These are phyloP conservation scores for Cephus pulcher DNA, from an alignment of 2,888 invertebrate species.

Conservation along the genomic window DNA sequence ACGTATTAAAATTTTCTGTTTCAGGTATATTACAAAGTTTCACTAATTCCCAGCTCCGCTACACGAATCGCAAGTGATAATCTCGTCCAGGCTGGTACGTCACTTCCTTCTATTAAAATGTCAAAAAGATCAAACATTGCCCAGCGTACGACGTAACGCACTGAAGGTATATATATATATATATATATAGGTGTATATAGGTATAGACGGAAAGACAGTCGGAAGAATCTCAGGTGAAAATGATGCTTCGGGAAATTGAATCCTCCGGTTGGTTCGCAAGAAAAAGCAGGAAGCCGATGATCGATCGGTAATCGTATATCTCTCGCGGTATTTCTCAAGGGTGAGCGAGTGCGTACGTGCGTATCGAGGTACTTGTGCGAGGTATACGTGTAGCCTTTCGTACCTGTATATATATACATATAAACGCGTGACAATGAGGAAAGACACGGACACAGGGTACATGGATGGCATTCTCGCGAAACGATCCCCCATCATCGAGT, in stretches of 20 bases:
- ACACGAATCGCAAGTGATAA: neutral
- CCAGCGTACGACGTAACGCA: no score
- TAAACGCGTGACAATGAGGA: neutral
- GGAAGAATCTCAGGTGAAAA: neutral
- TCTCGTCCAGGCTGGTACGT: neutral
- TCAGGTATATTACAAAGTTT: neutral
- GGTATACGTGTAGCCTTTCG: neutral
- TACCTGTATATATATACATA: no score
- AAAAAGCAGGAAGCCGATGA: slow-evolving; percentile 46
- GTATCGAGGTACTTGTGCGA: slow-evolving; percentile 7
- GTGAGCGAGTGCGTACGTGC: slow-evolving; percentile 15
- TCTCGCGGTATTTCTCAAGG: slow-evolving; percentile 31
- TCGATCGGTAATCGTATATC: slow-evolving; percentile 50
- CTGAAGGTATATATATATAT: no score
- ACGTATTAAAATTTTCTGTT: neutral
- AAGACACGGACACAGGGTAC: neutral
- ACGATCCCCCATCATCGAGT: slow-evolving; percentile 20
- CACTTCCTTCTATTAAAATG: neutral
- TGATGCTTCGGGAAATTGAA: neutral
- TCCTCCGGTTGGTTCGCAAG: neutral
- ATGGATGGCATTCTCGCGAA: neutral
- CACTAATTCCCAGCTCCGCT: neutral
- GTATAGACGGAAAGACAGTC: neutral
- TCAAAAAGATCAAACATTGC: neutral
- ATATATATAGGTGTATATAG: neutral